Evolutionary conservation across 2,113 vertebrate species (phyloP), one percentile per base, ranked within the genome.

Genomic region (Pheucticus melanocephalus): DNA sequence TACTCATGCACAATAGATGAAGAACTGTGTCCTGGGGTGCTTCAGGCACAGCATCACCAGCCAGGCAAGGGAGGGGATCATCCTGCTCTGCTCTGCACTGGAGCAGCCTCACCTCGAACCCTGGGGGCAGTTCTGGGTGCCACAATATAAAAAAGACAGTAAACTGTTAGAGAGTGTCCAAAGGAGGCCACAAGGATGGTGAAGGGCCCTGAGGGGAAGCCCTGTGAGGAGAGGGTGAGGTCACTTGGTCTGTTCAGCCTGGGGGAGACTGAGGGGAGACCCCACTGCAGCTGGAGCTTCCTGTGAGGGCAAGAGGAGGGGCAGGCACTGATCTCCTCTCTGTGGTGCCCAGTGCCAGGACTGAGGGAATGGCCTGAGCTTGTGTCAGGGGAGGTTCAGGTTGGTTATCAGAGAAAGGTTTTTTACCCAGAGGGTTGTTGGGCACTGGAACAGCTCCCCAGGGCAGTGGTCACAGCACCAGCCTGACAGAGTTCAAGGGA

Each of bases 211-310:
- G 39, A 45, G 39, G 11, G 23, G 45, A 47, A 31, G 3, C 8
- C 0, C 0, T 35, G 0, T 33, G 31, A 44, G 17, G 50, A 18
- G 31, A 0, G 0, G 4, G 27, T 81, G 68, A 44, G 51, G 33
- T 1, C 37, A 30, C 37, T 66, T 16, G 50, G 10, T 65, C 9
- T 6, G 37, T n/a, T 33, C 37, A 66, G 33, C 6, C 44, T 59
- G 50, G 27, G 28, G 31, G 35, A 28, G 22, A 7, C 59, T 57
- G 51, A 65, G 35, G 22, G 11, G 18, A 66, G 27, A 66, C 33
- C 37, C 1, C 77, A 66, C 0, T 24, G 68, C 37, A 66, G 23
- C 10, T 33, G 28, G 27, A 59, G 0, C 9, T 39, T 59, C 15
- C 37, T 21, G 1, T 4, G 44, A 45, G 37, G 33, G 22, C 15